These are phyloP conservation scores for Drosophila mojavensis DNA, from an alignment of 1,140 invertebrate species.

Conservation along the genomic window DNA sequence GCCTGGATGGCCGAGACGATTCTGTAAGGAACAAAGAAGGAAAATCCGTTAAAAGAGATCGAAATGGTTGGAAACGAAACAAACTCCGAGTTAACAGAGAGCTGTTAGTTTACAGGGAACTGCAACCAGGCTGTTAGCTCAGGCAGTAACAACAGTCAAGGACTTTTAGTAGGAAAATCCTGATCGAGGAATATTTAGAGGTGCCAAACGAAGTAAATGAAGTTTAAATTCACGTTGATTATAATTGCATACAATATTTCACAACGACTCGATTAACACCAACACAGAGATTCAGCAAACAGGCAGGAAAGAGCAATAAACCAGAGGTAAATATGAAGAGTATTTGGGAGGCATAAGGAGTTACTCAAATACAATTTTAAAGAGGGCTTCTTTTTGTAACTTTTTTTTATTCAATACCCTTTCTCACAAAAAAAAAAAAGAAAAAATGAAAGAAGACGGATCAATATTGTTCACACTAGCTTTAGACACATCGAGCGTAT, in stretches of 20 bases:
- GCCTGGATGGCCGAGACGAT: conserved; percentile 89
- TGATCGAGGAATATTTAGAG: too few relatives aligned
- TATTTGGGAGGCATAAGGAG: too few relatives aligned
- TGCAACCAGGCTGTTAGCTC: neutral
- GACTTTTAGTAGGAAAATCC: too few relatives aligned
- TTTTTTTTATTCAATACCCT: neutral
- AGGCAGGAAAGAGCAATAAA: too few relatives aligned
- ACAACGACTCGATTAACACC: too few relatives aligned
- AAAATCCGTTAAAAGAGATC: neutral
- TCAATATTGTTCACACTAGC: neutral
- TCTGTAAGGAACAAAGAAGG: conserved; percentile 83
- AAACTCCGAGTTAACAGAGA: neutral
- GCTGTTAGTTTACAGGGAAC: neutral
- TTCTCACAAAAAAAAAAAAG: neutral
- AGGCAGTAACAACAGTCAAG: too few relatives aligned
- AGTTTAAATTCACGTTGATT: too few relatives aligned
- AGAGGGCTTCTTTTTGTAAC: neutral
- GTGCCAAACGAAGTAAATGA: too few relatives aligned
- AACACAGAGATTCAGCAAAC: too few relatives aligned
- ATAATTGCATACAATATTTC: too few relatives aligned
- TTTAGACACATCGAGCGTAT: neutral
- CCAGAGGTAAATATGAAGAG: too few relatives aligned
- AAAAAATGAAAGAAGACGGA: neutral
- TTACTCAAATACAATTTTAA: neutral
- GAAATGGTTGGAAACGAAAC: neutral